Evolutionary conservation across 2,113 vertebrate species (phyloP).

Genomic region (Puffinus mauretanicus): DNA sequence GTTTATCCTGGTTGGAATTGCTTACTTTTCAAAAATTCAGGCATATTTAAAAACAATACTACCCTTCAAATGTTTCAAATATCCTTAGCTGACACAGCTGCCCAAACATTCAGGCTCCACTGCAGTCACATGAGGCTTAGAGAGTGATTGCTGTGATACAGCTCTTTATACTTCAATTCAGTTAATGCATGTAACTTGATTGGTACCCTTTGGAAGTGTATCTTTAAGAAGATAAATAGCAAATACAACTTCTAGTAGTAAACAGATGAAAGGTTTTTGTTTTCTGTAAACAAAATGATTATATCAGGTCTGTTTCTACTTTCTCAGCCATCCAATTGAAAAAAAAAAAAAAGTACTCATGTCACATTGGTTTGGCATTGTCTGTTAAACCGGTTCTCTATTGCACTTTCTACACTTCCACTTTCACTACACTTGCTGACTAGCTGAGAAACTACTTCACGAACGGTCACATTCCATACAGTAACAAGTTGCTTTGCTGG

Average conservation of each 20-base stretch:
- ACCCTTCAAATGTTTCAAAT: neutral
- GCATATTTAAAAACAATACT: slow-evolving; percentile 9
- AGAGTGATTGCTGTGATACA: neutral
- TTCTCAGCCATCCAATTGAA: neutral
- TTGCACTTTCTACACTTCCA: slow-evolving; percentile 32
- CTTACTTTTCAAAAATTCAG: neutral
- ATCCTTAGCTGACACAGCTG: slow-evolving; percentile 43
- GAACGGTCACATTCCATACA: slow-evolving; percentile 38
- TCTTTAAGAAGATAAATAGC: slow-evolving; percentile 37
- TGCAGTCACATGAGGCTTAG: neutral
- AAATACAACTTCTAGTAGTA: slow-evolving; percentile 47
- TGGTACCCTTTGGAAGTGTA: neutral
- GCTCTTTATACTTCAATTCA: neutral
- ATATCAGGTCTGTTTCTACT: neutral
- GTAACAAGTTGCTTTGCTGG: slow-evolving; percentile 24
- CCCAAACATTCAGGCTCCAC: slow-evolving; percentile 36
- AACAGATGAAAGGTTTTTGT: slow-evolving; percentile 19
- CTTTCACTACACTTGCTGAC: slow-evolving; percentile 54
- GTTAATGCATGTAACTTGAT: neutral
- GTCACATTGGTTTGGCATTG: slow-evolving; percentile 31
- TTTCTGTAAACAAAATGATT: slow-evolving; percentile 52
- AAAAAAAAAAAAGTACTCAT: neutral
- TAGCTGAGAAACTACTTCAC: slow-evolving; percentile 48
- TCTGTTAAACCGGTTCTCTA: slow-evolving; percentile 49
- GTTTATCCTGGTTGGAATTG: neutral